Conservation (phyloP, 2,113 vertebrate species). For the Sphaerodactylus townsendi region DNA sequence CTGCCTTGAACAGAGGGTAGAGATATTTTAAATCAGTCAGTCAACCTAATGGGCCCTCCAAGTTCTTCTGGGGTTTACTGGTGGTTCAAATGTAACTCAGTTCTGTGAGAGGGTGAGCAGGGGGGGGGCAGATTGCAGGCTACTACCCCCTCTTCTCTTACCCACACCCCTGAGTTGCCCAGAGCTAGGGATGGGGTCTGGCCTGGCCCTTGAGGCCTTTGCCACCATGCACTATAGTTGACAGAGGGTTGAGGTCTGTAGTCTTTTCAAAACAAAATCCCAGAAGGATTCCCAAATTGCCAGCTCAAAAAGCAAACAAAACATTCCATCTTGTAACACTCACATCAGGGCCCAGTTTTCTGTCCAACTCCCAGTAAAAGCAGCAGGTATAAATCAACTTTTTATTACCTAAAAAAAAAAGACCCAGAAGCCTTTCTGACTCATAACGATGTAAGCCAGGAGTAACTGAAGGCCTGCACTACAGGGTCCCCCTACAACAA, state of each 20-base stretch:
- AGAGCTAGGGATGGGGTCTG: neutral
- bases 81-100: constrained; percentile 28
- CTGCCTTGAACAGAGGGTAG: too few relatives aligned
- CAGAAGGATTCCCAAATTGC: fast-evolving
- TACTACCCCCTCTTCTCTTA: too few relatives aligned
- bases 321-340: too few relatives aligned
- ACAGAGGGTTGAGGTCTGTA: neutral
- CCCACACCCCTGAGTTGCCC: neutral
- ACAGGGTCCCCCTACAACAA: neutral
- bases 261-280: neutral
- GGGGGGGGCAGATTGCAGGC: too few relatives aligned
- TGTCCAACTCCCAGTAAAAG: neutral
- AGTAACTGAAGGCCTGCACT: neutral
- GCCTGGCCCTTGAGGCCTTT: neutral
- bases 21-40: too few relatives aligned
- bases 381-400: fast-evolving
- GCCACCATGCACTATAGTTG: neutral
- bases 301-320: too few relatives aligned
- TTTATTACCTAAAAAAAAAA: neutral
- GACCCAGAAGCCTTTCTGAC: neutral
- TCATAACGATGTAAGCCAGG: neutral
- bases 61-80: too few relatives aligned
- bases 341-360: neutral
- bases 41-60: too few relatives aligned
- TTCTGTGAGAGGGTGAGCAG: too few relatives aligned